Conservation (phyloP, 2,888 invertebrate species). For the Zhuqinia jingwanae region DNA sequence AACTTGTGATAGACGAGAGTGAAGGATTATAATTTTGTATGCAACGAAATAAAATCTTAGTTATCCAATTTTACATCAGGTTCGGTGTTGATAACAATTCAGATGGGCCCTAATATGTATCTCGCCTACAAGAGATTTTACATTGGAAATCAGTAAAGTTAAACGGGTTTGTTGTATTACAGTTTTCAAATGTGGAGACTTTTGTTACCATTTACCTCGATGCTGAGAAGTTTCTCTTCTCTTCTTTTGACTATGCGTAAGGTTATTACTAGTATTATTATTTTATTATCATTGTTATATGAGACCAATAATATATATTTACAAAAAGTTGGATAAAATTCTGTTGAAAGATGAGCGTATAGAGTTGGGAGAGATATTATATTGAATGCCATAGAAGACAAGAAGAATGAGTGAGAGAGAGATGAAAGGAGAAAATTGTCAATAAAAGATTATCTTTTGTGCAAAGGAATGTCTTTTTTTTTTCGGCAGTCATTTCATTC, state of each 20-base stretch:
- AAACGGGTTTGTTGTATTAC: too few species aligned
- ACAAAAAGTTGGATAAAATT: constrained; percentile 17
- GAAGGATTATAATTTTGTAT: neutral
- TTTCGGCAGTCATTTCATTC: neutral
- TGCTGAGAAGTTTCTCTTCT: constrained; percentile 15
- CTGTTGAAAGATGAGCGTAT: constrained; percentile 18
- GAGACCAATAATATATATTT: constrained; percentile 19
- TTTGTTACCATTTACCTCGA: too few species aligned
- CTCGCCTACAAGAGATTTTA: too few species aligned
- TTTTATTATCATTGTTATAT: constrained; percentile 29
- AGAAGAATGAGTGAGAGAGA: neutral
- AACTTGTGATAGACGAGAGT: neutral
- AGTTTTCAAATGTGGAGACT: too few species aligned
- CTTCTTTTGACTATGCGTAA: neutral
- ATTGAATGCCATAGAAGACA: too few species aligned
- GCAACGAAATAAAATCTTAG: too few species aligned
- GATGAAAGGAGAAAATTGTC: constrained; percentile 49
- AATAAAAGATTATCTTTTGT: constrained; percentile 31
- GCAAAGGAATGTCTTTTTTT: neutral
- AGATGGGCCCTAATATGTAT: too few species aligned
- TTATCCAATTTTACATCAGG: too few species aligned
- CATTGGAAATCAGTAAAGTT: too few species aligned
- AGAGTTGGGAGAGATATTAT: neutral
- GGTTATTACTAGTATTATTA: too few species aligned
- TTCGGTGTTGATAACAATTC: too few species aligned